These are phyloP conservation scores for Eira barbara DNA, from an alignment of 2,113 vertebrate genomes.

Conservation along the genomic window DNA sequence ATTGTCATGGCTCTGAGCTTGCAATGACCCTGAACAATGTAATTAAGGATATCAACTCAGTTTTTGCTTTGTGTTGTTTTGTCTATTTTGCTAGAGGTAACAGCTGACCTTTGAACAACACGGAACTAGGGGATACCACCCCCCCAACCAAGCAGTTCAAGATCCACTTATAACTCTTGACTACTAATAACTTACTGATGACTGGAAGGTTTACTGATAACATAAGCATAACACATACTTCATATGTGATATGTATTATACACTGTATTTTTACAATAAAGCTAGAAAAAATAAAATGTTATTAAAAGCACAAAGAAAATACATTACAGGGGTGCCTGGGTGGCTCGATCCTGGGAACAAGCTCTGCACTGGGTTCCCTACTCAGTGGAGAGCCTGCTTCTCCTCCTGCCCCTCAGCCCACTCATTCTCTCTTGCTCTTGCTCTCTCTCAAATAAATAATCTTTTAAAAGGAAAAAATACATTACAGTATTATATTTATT, in stretches of 20 bases:
- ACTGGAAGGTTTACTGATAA: background rate
- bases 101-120: background rate
- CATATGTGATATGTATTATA: background rate
- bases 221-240: background rate
- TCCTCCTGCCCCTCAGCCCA: too few relatives aligned
- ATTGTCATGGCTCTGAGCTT: background rate
- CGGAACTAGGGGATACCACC: background rate
- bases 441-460: too few relatives aligned
- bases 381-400: too few relatives aligned
- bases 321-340: background rate
- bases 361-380: too few relatives aligned
- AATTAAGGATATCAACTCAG: background rate
- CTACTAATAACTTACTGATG: background rate
- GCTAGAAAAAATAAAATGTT: background rate
- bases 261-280: background rate
- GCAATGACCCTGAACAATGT: too few relatives aligned
- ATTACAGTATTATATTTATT: too few relatives aligned
- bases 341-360: too few relatives aligned
- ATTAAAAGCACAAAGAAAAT: background rate
- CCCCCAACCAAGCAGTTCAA: background rate
- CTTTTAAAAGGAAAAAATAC: too few relatives aligned
- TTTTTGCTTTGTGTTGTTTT: background rate
- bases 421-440: too few relatives aligned
- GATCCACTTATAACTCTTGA: background rate
- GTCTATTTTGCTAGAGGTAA: background rate